phyloP scores from a whole-genome alignment of 2,888 invertebrate species.

The Escarpia spicata region DNA sequence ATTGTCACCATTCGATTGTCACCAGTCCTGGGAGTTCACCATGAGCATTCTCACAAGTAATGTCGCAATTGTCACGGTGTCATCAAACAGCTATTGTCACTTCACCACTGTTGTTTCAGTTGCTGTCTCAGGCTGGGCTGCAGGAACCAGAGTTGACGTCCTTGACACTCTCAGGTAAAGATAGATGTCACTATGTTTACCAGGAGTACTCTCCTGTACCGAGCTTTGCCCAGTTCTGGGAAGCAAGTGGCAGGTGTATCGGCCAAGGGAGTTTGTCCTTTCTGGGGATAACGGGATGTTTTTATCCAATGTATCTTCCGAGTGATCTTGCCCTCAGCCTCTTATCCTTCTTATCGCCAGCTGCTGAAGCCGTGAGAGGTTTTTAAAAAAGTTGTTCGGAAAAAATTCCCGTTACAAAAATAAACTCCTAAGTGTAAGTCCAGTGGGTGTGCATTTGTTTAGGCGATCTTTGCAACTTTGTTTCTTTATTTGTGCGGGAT shows the following conservation, averaged over 20 bases:
- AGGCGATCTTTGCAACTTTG: neutral
- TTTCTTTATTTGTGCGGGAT: neutral
- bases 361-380: neutral
- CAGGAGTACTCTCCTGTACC: neutral
- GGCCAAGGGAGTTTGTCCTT: neutral
- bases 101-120: slow-evolving; percentile 7
- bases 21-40: too few species aligned
- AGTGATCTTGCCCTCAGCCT: neutral
- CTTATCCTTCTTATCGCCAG: neutral
- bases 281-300: neutral
- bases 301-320: neutral
- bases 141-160: neutral
- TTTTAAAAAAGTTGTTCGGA: neutral
- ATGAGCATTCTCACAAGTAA: neutral
- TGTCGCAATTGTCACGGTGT: neutral
- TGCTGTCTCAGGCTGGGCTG: neutral
- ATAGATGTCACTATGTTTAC: neutral
- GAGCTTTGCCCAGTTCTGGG: neutral
- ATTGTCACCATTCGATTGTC: neutral
- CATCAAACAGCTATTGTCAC: neutral
- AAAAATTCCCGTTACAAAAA: neutral
- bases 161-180: neutral
- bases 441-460: neutral
- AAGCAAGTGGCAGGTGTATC: neutral
- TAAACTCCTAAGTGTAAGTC: neutral